Evolutionary conservation across 2,888 invertebrate species (phyloP).

Genomic region (Proisotoma minuta): DNA sequence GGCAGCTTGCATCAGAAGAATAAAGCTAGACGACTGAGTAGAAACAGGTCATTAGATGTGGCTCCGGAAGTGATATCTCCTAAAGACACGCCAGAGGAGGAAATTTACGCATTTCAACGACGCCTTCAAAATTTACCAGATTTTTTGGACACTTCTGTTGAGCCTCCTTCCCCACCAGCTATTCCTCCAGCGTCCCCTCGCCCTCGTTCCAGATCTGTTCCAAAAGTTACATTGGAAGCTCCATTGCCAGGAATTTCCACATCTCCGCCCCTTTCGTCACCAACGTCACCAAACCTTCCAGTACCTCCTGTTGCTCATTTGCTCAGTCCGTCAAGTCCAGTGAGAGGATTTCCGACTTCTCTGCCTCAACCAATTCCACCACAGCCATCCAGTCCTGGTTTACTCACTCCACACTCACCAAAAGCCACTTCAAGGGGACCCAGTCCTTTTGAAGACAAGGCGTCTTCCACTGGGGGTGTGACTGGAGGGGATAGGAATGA

Average conservation of each 20-base stretch:
- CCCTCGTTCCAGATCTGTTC: slow-evolving; percentile 54
- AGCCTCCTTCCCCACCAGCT: slow-evolving; percentile 49
- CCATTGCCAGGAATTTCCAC: slow-evolving; percentile 49
- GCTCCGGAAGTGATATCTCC: slow-evolving; percentile 45
- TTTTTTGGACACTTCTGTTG: slow-evolving; percentile 51
- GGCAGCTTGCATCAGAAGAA: slow-evolving; percentile 43
- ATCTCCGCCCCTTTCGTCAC: slow-evolving; percentile 43
- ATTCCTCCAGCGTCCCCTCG: slow-evolving; percentile 49
- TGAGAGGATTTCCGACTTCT: slow-evolving; percentile 49
- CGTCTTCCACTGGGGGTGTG: slow-evolving; percentile 24
- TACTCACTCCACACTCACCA: slow-evolving; percentile 46
- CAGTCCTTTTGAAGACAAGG: slow-evolving; percentile 42
- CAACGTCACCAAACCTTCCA: slow-evolving; percentile 33
- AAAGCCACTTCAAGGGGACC: slow-evolving; percentile 40
- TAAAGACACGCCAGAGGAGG: slow-evolving; percentile 52
- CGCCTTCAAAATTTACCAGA: slow-evolving; percentile 58
- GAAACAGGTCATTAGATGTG: slow-evolving; percentile 46
- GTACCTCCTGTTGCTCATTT: slow-evolving; percentile 44
- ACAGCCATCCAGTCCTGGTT: slow-evolving; percentile 43
- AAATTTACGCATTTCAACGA: slow-evolving; percentile 57
- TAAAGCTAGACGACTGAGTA: slow-evolving; percentile 42
- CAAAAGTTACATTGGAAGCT: slow-evolving; percentile 52
- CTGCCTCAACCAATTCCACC: slow-evolving; percentile 44
- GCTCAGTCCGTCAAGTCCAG: slow-evolving; percentile 47
- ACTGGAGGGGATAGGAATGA: slow-evolving; percentile 37